Evolutionary conservation across 1,140 invertebrate species (phyloP), one percentile per base, ranked within the genome.

Genomic region (Luehdorfia chinensis): DNA sequence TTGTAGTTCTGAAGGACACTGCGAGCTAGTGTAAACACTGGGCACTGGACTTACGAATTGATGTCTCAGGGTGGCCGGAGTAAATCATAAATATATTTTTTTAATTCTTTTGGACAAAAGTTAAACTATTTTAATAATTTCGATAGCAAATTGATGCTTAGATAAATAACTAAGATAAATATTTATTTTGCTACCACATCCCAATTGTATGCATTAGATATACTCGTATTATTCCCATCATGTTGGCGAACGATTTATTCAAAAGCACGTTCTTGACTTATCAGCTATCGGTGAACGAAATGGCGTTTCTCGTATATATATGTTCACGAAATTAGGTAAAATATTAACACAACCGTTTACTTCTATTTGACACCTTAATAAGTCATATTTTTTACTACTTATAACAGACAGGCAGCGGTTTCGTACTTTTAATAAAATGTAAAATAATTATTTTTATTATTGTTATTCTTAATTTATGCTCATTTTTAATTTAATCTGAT

Each of bases 201-300:
- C 12, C 15, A 43, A 43, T 13, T 43, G 27, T 43, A 13, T 13
- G 37, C 37, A 43, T 43, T 19, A 39, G 18, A 39, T 39, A 39
- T 43, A 36, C 16, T 18, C 28, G 28, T 43, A 27, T 27, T 13
- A 43, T 43, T 43, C 37, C 12, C 25, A 43, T 43, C 37, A 27
- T 23, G 37, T 43, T 28, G 25, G 12, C 37, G 37, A 43, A 43
- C 37, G 37, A 43, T 43, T 43, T 43, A 43, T 43, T 43, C 37
- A 43, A 43, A 43, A 41, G 37, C 37, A 41, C 37, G 37, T 41
- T 41, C 37, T 41, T 41, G 37, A 41, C 37, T 41, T 41, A 41
- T 41, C 37, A 41, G 37, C 37, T 41, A 41, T 16, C 37, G 37
- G 4, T 28, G 37, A 41, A 41, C 37, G 37, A 28, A 41, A 41